Percentiles rank a stretch among this genome's conserved stretches.
phyloP scores from a whole-genome alignment of 2,113 vertebrate species.

The Promerops cafer region DNA sequence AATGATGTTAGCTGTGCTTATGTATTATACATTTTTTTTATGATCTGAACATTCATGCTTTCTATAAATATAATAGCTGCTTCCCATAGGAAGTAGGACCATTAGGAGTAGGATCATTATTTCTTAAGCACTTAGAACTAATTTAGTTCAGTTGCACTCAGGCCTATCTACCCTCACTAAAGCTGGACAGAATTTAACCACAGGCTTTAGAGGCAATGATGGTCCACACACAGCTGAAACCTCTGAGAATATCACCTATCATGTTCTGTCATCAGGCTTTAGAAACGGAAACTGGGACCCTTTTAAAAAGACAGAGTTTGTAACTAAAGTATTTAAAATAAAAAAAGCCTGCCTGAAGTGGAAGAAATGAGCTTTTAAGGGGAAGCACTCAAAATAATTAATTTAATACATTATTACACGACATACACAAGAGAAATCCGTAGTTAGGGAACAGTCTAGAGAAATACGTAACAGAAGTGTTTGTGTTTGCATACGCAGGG shows the following conservation, averaged over 20 bases:
- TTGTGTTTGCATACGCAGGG: accelerated
- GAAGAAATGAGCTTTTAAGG: neutral
- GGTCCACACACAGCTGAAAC: neutral
- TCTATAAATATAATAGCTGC: neutral
- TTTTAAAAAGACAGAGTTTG: neutral
- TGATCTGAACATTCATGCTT: neutral
- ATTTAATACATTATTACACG: neutral
- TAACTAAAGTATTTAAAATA: neutral
- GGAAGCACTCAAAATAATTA: neutral
- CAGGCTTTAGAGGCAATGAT: neutral
- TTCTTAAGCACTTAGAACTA: neutral
- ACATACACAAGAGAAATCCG: neutral
- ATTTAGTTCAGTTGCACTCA: neutral
- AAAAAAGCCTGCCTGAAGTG: neutral
- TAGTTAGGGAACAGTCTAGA: neutral
- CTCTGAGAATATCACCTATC: neutral
- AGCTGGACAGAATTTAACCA: neutral
- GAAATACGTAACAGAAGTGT: neutral
- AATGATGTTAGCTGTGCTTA: neutral
- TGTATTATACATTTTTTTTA: neutral
- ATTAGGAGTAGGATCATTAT: neutral
- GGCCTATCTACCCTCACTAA: neutral
- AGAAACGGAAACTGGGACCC: neutral
- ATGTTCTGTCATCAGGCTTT: neutral
- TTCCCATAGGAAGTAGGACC: no score